Evolutionary conservation across 2,113 vertebrate genomes (phyloP).

Genomic region (Oryzias curvinotus): DNA sequence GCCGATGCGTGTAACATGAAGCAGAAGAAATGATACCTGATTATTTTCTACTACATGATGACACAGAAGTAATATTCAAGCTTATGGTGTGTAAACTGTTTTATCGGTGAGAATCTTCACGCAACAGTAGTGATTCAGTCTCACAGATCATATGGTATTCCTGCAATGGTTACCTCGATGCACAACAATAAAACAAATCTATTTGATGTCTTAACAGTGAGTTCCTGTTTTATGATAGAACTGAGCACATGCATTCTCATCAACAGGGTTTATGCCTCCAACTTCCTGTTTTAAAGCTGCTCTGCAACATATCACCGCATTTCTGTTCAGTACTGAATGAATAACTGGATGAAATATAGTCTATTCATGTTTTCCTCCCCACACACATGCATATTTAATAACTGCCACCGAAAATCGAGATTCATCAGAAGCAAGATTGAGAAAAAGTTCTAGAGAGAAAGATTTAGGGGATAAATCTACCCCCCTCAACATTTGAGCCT

Average conservation of each 20-base stretch:
- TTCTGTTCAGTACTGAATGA: background rate
- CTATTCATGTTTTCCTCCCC: background rate
- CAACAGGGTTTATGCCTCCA: background rate
- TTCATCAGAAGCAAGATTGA: background rate
- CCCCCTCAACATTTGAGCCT: background rate
- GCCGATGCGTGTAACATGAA: constrained; percentile 7
- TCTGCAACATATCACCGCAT: background rate
- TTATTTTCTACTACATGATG: constrained; percentile 14
- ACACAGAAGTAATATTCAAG: constrained; percentile 29
- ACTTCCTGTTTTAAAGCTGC: background rate
- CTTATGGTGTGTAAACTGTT: constrained; percentile 6
- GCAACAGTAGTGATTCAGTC: background rate
- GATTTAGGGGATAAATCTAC: too few relatives aligned
- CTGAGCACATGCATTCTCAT: too few relatives aligned
- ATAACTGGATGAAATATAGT: background rate
- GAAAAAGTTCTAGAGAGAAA: constrained; percentile 3
- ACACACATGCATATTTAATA: constrained; percentile 15
- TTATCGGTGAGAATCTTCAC: constrained; percentile 11
- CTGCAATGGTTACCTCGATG: constrained; percentile 12
- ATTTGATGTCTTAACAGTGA: constrained; percentile 16
- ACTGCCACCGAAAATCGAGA: constrained; percentile 2
- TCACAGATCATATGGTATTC: background rate
- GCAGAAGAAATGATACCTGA: constrained; percentile 29
- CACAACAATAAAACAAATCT: constrained; percentile 12
- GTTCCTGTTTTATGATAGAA: too few relatives aligned